These are phyloP conservation scores for Acyrthosiphon pisum DNA, from an alignment of 1,140 invertebrate genomes.

Conservation along the genomic window DNA sequence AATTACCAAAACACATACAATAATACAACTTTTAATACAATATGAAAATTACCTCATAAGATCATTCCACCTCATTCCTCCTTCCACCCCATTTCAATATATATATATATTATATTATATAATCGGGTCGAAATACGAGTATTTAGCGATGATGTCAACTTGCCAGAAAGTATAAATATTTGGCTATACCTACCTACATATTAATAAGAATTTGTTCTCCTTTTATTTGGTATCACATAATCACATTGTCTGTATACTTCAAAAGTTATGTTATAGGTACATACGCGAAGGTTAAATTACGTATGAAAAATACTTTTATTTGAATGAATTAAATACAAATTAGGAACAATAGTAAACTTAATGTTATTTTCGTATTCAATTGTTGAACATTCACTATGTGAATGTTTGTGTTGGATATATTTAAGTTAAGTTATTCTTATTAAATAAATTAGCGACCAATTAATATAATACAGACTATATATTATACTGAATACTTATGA, in stretches of 20 bases:
- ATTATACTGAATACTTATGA: background rate
- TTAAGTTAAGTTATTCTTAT: background rate
- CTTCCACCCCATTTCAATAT: background rate
- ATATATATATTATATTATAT: too few relatives aligned
- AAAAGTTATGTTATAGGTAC: background rate
- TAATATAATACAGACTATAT: background rate
- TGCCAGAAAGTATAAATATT: background rate
- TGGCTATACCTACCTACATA: background rate
- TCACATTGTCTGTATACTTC: background rate
- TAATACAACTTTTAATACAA: background rate
- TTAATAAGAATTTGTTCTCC: background rate
- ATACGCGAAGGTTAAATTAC: background rate
- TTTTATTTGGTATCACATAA: background rate
- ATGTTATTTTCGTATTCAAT: background rate
- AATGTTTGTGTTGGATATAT: background rate
- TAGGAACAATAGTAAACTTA: background rate
- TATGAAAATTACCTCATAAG: background rate
- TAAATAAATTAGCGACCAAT: background rate
- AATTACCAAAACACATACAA: background rate
- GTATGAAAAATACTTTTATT: background rate
- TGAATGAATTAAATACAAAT: background rate
- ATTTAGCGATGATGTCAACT: background rate
- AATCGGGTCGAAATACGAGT: too few relatives aligned
- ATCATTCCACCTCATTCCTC: background rate
- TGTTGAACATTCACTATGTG: background rate